phyloP scores from a whole-genome alignment of 2,797 vertebrate genomes.

The Sylvilagus floridanus region DNA sequence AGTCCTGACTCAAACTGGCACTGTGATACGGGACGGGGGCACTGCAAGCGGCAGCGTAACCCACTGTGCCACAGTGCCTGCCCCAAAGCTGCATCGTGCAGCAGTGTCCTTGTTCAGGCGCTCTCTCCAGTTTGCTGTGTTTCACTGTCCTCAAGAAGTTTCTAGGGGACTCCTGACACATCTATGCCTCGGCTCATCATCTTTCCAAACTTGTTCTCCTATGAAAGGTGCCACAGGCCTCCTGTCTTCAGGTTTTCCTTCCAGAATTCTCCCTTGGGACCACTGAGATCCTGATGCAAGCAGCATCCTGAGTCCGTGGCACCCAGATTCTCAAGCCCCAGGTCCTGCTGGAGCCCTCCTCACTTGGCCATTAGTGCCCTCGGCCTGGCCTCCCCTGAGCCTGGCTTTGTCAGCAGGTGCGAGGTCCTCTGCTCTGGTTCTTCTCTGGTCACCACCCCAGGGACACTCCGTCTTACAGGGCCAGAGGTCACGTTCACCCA shows the following conservation, averaged over 20 bases:
- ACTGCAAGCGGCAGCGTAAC: too few species aligned
- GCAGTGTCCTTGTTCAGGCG: background rate
- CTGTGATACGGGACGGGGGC: too few species aligned
- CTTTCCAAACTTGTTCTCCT: background rate
- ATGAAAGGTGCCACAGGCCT: background rate
- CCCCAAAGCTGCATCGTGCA: background rate
- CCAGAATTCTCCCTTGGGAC: background rate
- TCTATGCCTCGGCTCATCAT: background rate
- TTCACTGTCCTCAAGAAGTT: background rate
- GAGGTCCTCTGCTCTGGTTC: too few species aligned
- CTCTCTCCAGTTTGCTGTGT: background rate
- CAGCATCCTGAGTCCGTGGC: background rate
- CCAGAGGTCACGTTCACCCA: background rate
- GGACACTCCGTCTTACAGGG: background rate
- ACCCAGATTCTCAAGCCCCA: background rate
- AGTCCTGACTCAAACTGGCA: too few species aligned
- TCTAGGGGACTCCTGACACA: background rate
- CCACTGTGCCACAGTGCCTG: too few species aligned
- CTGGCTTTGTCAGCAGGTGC: background rate
- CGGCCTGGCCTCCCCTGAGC: background rate
- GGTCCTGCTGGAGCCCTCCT: background rate
- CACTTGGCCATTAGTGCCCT: background rate
- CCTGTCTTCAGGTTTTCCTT: background rate
- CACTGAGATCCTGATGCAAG: background rate
- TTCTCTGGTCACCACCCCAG: background rate